Percentiles rank a stretch among this genome's conserved stretches.
These are phyloP conservation scores for Regulus satrapa DNA, from an alignment of 2,113 vertebrate genomes.

Conservation along the genomic window DNA sequence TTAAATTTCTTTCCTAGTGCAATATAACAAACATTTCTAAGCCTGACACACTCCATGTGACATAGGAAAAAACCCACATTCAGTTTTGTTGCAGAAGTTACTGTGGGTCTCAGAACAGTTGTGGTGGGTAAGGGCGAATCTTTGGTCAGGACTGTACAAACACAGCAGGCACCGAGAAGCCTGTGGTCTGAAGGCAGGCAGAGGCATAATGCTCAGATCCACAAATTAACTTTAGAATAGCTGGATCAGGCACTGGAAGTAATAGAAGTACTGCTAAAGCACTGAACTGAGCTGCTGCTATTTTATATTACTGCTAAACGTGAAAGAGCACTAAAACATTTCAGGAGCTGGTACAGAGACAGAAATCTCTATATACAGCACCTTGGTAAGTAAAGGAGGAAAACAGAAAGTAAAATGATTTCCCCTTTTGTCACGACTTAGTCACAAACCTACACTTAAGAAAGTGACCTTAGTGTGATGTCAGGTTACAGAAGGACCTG, in stretches of 20 bases:
- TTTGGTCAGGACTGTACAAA: background rate
- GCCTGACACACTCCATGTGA: background rate
- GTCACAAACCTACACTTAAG: background rate
- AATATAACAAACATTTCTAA: background rate
- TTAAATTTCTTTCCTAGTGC: background rate
- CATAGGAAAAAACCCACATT: background rate
- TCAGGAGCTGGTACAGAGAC: background rate
- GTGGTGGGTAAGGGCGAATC: background rate
- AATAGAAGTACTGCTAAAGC: background rate
- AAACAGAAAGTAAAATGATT: background rate
- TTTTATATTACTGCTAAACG: slow-evolving; percentile 17
- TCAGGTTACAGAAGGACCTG: slow-evolving; percentile 2
- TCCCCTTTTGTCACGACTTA: background rate
- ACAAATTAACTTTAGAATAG: background rate
- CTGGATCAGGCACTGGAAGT: background rate
- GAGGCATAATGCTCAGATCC: background rate
- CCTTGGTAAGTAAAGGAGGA: background rate
- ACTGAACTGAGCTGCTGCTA: background rate
- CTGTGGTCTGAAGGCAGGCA: background rate
- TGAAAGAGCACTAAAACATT: background rate
- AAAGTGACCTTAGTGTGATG: background rate
- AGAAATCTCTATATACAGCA: background rate
- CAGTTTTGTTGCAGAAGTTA: background rate
- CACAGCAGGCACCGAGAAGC: background rate
- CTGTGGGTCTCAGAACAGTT: background rate